A percentile compares a stretch with the other conserved stretches of the same genome.
Evolutionary conservation across 2,888 invertebrate genomes (phyloP).

Genomic region (Agrotis clavis): DNA sequence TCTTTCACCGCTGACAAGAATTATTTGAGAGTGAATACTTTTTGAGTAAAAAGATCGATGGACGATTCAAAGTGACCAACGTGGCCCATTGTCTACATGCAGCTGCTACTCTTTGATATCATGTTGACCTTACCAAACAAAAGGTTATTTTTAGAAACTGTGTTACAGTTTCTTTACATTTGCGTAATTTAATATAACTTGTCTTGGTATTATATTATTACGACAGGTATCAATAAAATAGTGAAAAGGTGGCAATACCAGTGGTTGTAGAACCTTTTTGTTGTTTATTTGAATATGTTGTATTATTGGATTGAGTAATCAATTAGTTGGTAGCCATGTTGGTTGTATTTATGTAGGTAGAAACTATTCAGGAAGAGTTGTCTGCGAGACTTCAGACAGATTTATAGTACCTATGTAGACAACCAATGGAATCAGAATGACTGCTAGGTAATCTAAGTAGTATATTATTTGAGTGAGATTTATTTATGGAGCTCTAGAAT

Average conservation of each 20-base stretch:
- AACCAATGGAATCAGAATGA: slow-evolving; percentile 19
- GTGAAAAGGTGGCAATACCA: slow-evolving; percentile 26
- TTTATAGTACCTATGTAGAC: slow-evolving; percentile 33
- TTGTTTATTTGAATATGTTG: slow-evolving; percentile 45
- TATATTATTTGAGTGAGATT: slow-evolving; percentile 19
- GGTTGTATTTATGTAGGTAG: slow-evolving; percentile 4
- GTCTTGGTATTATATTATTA: slow-evolving; percentile 55
- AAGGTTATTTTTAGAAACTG: slow-evolving; percentile 61
- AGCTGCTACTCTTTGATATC: slow-evolving; percentile 11
- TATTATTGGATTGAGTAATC: slow-evolving; percentile 44
- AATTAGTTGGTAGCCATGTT: slow-evolving; percentile 21
- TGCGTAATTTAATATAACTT: slow-evolving; percentile 61
- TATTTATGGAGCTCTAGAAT: not conserved
- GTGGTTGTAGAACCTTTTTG: slow-evolving; percentile 18
- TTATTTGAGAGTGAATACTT: slow-evolving; percentile 2
- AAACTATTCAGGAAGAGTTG: slow-evolving; percentile 38
- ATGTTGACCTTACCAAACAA: slow-evolving; percentile 52
- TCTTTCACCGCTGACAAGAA: not conserved
- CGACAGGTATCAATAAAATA: slow-evolving; percentile 57
- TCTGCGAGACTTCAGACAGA: slow-evolving; percentile 17
- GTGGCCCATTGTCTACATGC: slow-evolving; percentile 22
- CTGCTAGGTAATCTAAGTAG: slow-evolving; percentile 18
- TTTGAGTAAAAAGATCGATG: slow-evolving; percentile 11
- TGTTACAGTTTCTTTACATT: slow-evolving; percentile 49
- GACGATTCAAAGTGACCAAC: slow-evolving; percentile 13